Percentiles rank a stretch among this genome's conserved stretches.
Evolutionary conservation across 1,140 invertebrate genomes (phyloP).

Genomic region (Mylabris phalerata): DNA sequence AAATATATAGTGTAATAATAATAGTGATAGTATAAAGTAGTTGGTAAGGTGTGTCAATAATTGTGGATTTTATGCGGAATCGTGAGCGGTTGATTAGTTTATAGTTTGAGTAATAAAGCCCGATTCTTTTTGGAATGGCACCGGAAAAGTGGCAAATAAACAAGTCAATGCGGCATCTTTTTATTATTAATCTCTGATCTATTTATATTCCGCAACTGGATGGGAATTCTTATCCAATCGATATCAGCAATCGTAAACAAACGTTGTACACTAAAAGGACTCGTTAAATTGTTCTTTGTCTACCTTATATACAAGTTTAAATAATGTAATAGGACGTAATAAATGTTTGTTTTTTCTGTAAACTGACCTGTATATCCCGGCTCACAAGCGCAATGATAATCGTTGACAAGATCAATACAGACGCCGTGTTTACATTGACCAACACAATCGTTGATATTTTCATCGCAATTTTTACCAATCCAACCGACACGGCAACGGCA

Average conservation of each 20-base stretch:
- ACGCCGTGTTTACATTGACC: conserved; percentile 83
- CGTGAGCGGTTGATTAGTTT: conserved; percentile 7
- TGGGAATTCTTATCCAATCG: background rate
- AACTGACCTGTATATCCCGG: conserved; percentile 68
- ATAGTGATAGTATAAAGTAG: conserved; percentile 1
- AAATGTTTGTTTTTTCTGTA: background rate
- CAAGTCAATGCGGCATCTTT: background rate
- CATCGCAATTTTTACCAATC: conserved; percentile 78
- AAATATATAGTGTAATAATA: too few species aligned
- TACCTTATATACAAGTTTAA: background rate
- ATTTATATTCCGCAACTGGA: too few species aligned
- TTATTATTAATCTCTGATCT: too few species aligned
- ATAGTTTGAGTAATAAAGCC: too few species aligned
- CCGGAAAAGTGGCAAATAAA: background rate
- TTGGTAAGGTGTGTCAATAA: conserved; percentile 20
- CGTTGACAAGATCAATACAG: conserved; percentile 77
- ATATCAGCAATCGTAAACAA: conserved; percentile 10
- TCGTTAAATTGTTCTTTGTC: conserved; percentile 9
- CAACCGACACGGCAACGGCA: conserved; percentile 79
- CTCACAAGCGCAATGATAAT: conserved; percentile 75
- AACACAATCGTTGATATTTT: conserved; percentile 83
- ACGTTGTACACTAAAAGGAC: background rate
- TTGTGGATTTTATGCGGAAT: conserved; percentile 19
- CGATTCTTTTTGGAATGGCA: too few species aligned
- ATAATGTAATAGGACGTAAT: background rate